A percentile compares a stretch with the other conserved stretches of the same genome.
These are phyloP conservation scores for Liolophura sinensis DNA, from an alignment of 1,140 invertebrate genomes.

Conservation along the genomic window DNA sequence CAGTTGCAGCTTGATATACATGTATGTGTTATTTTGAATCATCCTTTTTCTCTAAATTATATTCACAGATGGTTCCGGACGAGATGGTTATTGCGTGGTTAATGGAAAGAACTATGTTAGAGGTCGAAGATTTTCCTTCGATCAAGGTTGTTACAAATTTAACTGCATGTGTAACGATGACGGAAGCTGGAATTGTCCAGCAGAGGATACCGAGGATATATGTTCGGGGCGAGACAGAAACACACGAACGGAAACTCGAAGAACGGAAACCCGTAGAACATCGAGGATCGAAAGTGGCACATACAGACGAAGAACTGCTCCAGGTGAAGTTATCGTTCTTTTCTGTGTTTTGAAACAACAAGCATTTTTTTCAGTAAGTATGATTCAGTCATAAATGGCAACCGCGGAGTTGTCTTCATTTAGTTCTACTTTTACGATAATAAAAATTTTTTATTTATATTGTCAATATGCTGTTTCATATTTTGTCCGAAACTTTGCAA, in stretches of 20 bases:
- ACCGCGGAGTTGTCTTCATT: conserved; percentile 21
- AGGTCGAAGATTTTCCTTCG: too few species aligned
- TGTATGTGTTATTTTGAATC: too few species aligned
- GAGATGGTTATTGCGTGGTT: too few species aligned
- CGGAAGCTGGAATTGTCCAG: conserved; percentile 39
- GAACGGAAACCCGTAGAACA: conserved; percentile 14
- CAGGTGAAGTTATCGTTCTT: conserved; percentile 11
- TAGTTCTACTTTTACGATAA: not conserved
- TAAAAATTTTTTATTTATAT: not conserved
- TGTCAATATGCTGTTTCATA: conserved; percentile 9
- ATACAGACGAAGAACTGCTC: conserved; percentile 11
- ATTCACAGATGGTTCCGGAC: too few species aligned
- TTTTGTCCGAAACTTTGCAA: conserved; percentile 4
- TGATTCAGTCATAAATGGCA: conserved; percentile 21
- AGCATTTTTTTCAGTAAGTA: conserved; percentile 23
- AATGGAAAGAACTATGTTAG: too few species aligned
- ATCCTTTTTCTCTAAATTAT: too few species aligned
- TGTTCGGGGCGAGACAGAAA: conserved; percentile 23
- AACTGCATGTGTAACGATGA: conserved; percentile 39
- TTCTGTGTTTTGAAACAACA: conserved; percentile 6
- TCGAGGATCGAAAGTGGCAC: conserved; percentile 12
- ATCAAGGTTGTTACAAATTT: conserved; percentile 17
- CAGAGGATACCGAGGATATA: conserved; percentile 27
- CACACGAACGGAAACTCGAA: conserved; percentile 19
- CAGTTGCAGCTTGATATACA: too few species aligned